A percentile compares a stretch with the other conserved stretches of the same genome.
Evolutionary conservation across 2,888 invertebrate genomes (phyloP).

Genomic region (Drosophila paracracens): DNA sequence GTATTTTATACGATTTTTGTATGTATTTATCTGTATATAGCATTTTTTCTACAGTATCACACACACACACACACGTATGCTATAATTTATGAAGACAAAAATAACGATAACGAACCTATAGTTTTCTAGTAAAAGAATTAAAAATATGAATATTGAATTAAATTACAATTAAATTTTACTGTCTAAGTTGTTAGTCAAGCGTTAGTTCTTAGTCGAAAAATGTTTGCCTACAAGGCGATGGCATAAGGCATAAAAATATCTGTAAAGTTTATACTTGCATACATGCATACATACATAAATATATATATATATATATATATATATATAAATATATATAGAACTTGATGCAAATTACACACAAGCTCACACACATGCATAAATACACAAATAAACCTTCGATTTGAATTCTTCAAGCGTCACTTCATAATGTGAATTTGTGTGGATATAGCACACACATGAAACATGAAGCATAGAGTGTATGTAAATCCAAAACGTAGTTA

Average conservation of each 20-base stretch:
- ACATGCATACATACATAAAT: constrained; percentile 31
- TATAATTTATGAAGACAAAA: constrained; percentile 39
- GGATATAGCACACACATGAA: constrained; percentile 12
- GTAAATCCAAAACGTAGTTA: constrained; percentile 76
- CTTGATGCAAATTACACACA: constrained; percentile 36
- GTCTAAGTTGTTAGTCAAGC: constrained; percentile 65
- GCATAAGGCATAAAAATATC: constrained; percentile 50
- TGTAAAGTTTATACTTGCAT: constrained; percentile 64
- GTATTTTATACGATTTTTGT: constrained; percentile 74
- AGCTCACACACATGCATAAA: constrained; percentile 23
- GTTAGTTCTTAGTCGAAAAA: constrained; percentile 56
- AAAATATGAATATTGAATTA: constrained; percentile 38
- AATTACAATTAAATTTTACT: constrained; percentile 42
- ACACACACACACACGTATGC: constrained; percentile 18
- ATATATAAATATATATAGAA: constrained; percentile 51
- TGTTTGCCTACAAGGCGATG: constrained; percentile 62
- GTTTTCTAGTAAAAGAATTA: constrained; percentile 59
- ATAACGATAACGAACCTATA: constrained; percentile 28
- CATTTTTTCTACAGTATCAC: constrained; percentile 59
- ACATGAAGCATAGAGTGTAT: constrained; percentile 38
- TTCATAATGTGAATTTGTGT: constrained; percentile 18
- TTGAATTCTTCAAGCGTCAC: constrained; percentile 37
- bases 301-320: constrained; percentile 35
- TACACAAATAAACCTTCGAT: constrained; percentile 32
- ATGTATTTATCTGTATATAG: constrained; percentile 61